phyloP scores from a whole-genome alignment of 35 echinoderm and acorn worm genomes.

The Ophiothrix spiculata region DNA sequence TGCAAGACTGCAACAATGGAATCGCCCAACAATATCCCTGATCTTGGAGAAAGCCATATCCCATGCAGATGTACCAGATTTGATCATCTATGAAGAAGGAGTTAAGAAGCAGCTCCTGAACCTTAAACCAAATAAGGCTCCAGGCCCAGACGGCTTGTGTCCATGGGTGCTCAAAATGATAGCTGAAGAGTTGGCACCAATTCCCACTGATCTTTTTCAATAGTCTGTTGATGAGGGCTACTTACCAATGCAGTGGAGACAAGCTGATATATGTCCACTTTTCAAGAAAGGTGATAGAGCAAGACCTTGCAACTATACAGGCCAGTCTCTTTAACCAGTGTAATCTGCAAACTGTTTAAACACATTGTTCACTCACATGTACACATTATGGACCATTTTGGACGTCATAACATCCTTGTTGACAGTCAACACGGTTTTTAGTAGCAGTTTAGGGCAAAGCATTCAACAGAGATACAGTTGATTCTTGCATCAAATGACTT shows the following conservation, averaged over 20 bases:
- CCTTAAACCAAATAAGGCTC: constrained; percentile 10
- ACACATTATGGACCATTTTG: constrained; percentile 22
- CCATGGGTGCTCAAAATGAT: constrained; percentile 16
- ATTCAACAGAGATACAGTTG: no score
- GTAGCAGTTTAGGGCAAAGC: no score
- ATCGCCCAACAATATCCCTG: no score
- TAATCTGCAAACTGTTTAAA: constrained; percentile 25
- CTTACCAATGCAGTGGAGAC: constrained; percentile 10
- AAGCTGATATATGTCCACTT: constrained; percentile 6
- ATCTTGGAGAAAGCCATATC: background rate
- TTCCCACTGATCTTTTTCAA: background rate
- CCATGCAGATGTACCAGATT: background rate
- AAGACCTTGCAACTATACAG: background rate
- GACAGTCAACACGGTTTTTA: no score
- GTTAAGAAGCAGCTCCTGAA: constrained; percentile 23
- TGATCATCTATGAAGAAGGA: background rate
- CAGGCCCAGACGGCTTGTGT: constrained; percentile 21
- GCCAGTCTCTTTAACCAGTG: background rate
- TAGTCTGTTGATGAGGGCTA: background rate
- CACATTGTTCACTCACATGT: constrained; percentile 9
- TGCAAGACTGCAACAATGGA: background rate
- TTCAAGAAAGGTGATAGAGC: background rate
- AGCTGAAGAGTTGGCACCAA: background rate
- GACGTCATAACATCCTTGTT: no score
- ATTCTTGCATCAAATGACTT: no score